These are phyloP conservation scores for Noctua janthina DNA, from an alignment of 2,888 invertebrate genomes.

Conservation along the genomic window DNA sequence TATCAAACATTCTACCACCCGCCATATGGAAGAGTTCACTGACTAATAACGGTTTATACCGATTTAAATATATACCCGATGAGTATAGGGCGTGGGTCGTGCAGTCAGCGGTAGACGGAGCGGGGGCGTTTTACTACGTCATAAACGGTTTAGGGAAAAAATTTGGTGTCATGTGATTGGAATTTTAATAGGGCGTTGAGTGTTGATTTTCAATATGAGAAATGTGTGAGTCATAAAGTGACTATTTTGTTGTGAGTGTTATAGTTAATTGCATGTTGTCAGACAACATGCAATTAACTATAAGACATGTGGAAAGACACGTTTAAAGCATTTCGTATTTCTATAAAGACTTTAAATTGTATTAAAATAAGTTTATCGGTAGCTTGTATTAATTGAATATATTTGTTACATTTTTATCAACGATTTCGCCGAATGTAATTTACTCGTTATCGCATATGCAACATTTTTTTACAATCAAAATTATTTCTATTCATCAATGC, in stretches of 20 bases:
- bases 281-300: too few species aligned
- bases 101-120: constrained; percentile 47
- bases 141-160: constrained; percentile 18
- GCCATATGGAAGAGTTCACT: constrained; percentile 48
- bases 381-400: not conserved
- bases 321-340: not conserved
- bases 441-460: not conserved
- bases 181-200: constrained; percentile 36
- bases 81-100: constrained; percentile 45
- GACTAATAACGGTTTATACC: constrained; percentile 42
- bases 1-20: constrained; percentile 13
- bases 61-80: constrained; percentile 52
- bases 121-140: constrained; percentile 38
- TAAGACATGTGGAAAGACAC: not conserved
- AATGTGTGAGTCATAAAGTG: constrained; percentile 21
- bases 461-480: not conserved
- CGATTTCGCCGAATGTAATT: not conserved
- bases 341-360: not conserved
- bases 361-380: not conserved
- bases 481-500: not conserved
- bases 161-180: constrained; percentile 17
- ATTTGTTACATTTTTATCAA: not conserved
- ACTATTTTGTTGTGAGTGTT: constrained; percentile 4
- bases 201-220: constrained; percentile 4
- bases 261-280: not conserved